Base-by-base conservation (phyloP, 2,113 vertebrate species). In the Muntiacus muntjak region DNA sequence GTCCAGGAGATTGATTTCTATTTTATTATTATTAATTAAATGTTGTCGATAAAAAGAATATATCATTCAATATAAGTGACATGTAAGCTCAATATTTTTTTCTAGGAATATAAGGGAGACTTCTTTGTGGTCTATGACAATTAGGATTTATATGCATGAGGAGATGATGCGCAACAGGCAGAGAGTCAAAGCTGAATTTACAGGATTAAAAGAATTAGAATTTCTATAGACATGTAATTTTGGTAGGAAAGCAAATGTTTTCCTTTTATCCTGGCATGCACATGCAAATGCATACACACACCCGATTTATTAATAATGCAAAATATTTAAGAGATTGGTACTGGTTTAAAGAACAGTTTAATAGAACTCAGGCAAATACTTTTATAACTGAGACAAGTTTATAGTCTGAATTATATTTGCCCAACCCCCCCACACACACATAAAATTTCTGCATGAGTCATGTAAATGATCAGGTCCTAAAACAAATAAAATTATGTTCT, bases 401-500 rank as follows among this genome's bases (percentile, higher is more conserved):
- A 4, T 7, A 79, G 11, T 87, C 8, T 54, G 62, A 79, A 60
- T 4, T 26, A 54, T 78, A 45, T 85, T 89, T 89, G 6, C 25
- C 50, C 15, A 52, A 9, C 43, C 6, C 1, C 6, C 1, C 16
- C 43, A 25, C 5, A 81, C n/a, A 54, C 3, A 36, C 36, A 36
- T 36, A 40, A 40, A 82, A 64, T 71, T 95, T 98, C 87, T 91
- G 36, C 40, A 15, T 83, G 8, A 93, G 30, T 54, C 55, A 93
- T 87, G 23, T 95, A 86, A 94, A 52, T 95, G 43, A 87, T 94
- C 13, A n/a, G 50, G 21, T 85, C 36, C 78, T 57, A 93, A 54
- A 71, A 90, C 64, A 96, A 96, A 79, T 60, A 67, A 86, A 96
- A 95, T 79, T 94, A 83, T 84, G 14, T 21, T 91, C 30, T 87